Evolutionary conservation across 2,113 vertebrate species (phyloP), one percentile per base, ranked within the genome.

Genomic region (Leiothrix lutea): DNA sequence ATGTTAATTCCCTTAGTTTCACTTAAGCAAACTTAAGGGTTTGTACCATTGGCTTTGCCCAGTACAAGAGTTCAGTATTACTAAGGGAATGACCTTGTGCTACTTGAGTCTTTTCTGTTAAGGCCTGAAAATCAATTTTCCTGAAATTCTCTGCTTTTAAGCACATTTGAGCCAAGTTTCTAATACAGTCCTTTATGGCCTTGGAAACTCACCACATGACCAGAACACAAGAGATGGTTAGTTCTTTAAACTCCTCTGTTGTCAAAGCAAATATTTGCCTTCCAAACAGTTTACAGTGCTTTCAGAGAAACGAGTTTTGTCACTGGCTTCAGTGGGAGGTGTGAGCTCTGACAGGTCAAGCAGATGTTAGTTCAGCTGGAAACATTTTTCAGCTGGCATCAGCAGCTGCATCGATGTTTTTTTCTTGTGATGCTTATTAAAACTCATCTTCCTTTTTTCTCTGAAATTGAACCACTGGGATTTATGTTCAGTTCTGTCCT

Each of bases 281-380:
- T 92, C 44, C 47, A 45, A 58, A 75, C 58, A 65, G 50, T 18
- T 14, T 35, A 28, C 60, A 38, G 21, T 24, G 23, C 44, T 92
- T 25, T 16, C 5, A 17, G 53, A 86, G 57, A 64, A 95, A 51
- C n/a, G 4, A 71, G 15, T 83, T 92, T 83, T 94, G 74, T 95
- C 70, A 61, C 61, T 77, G 58, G 38, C 60, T 87, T 78, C 66
- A 71, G 71, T 38, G 53, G 71, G 91, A 92, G 80, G 61, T 80
- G 70, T 79, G 89, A 95, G 81, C 61, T 93, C 61, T 84, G 81
- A 40, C 58, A 88, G 78, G 71, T 56, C 5, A 7, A 93, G 47
- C 58, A 86, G 82, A 69, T 96, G 44, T 65, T 97, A 77, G 54
- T 79, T 93, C 94, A 96, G 57, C 87, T 95, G 87, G 87, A 82